phyloP scores from a whole-genome alignment of 2,113 vertebrate species.

The Geococcyx californianus region DNA sequence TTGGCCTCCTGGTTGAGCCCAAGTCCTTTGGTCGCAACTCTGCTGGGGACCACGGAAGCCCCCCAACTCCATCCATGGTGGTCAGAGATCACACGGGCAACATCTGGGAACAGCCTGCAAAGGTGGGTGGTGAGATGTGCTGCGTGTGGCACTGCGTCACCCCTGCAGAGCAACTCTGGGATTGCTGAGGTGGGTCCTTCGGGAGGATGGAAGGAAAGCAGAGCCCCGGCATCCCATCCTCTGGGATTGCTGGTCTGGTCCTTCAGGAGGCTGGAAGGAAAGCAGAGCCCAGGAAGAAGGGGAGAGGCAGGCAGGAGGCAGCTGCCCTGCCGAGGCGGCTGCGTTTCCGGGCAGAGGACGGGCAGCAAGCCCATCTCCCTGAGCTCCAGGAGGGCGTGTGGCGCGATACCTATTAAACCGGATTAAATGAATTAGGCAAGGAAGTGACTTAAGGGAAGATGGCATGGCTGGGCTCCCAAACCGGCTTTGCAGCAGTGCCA shows the following conservation, averaged over 20 bases:
- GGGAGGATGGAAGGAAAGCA: too few relatives aligned
- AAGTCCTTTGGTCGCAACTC: accelerated
- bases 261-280: background rate
- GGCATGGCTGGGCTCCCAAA: background rate
- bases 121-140: background rate
- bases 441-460: background rate
- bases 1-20: background rate
- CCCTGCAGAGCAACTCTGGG: too few relatives aligned
- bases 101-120: background rate
- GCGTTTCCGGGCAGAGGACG: background rate
- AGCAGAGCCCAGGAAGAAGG: background rate
- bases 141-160: background rate
- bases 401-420: background rate
- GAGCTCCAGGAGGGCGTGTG: background rate
- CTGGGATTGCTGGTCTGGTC: background rate
- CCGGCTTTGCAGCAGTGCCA: background rate
- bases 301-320: background rate
- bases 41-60: accelerated
- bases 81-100: accelerated
- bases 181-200: too few relatives aligned
- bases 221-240: too few relatives aligned
- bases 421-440: background rate
- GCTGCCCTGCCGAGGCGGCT: background rate
- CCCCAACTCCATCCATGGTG: accelerated
- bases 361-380: background rate